Evolutionary conservation across 2,888 invertebrate species (phyloP), one percentile per base, ranked within the genome.

Genomic region (Agrotis segetum): DNA sequence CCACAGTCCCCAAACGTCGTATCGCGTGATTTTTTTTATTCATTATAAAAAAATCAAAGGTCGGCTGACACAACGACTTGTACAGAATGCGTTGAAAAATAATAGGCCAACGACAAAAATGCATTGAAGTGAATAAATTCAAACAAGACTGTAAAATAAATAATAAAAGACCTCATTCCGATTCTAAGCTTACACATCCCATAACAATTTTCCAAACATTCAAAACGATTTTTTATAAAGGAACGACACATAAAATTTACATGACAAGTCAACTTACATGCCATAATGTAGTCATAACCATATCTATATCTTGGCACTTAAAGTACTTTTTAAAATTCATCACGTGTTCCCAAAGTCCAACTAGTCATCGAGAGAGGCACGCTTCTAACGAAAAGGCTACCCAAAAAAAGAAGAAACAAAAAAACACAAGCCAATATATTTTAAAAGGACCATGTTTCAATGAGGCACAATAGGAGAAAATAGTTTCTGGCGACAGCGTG

Each of bases 261-360:
- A 93, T 93, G 91, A 93, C 92, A 93, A 91, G 87, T 85, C 88
- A 89, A 91, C 91, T 90, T 90, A 90, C 88, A 90, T 86, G 84
- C 85, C 85, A 81, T 90, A 89, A 92, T 92, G 90, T 90, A 92
- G 91, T 87, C 90, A 92, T 92, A 92, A 90, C 90, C 89, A 89
- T 92, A 92, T 88, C 89, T 90, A 89, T 88, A 91, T 86, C 91
- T 91, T 88, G 86, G 87, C 85, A 90, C 89, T 88, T 88, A 91
- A 88, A 80, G 87, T 79, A 90, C 92, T 91, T 92, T 92, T 96
- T 95, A 92, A 94, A 95, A 96, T 95, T 95, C 95, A 94, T 93
- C 94, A 93, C 94, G 83, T 92, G 93, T 92, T 85, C 83, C 84
- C 81, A 86, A 90, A 91, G 87, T 85, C 88, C 79, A 85, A 86